Evolutionary conservation across 2,113 vertebrate species (phyloP), one percentile per base, ranked within the genome.

Genomic region (Todiramphus saurophagus): DNA sequence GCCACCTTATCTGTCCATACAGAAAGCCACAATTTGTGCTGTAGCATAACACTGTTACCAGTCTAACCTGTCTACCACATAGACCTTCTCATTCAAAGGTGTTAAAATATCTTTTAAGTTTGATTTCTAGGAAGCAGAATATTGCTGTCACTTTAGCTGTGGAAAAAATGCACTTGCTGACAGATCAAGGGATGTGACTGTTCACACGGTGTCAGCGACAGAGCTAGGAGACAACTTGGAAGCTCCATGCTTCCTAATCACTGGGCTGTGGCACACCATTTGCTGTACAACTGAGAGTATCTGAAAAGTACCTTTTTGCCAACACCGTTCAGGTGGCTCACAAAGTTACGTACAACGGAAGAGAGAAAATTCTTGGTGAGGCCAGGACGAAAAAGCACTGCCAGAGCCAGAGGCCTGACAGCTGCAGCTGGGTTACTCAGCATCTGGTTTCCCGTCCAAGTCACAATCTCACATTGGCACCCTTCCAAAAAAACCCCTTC

Each of bases 241-340:
- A 56, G 67, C 31, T 39, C 58, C 12, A 4, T 16, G 51, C 55
- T 50, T 50, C 27, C 11, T 27, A 7, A 11, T 39, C 21, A 5
- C 30, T 11, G 35, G 15, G 60, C 48, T 50, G 37, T 2, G 60
- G 5, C 6, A 5, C 6, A 0, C 31, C 13, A 3, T 19, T 12
- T 28, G 35, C 58, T 21, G 24, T 41, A 19, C 35, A 21, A 0
- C 9, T 25, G 3, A 0, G 0, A 4, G 27, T 10, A 2, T 3
- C 46, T 30, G 13, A 56, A 78, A 67, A 44, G 33, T 35, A 1
- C 18, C 18, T 25, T 33, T 68, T 20, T 69, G 35, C 72, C 16
- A 3, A 46, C 31, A 2, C 41, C 25, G 2, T n/a, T 39, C 53
- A 11, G 17, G 63, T 13, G 53, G 41, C 44, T 77, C 23, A 27